Base-by-base conservation (phyloP, 2,113 vertebrate species). In the Machaerirhynchus nigripectus region DNA sequence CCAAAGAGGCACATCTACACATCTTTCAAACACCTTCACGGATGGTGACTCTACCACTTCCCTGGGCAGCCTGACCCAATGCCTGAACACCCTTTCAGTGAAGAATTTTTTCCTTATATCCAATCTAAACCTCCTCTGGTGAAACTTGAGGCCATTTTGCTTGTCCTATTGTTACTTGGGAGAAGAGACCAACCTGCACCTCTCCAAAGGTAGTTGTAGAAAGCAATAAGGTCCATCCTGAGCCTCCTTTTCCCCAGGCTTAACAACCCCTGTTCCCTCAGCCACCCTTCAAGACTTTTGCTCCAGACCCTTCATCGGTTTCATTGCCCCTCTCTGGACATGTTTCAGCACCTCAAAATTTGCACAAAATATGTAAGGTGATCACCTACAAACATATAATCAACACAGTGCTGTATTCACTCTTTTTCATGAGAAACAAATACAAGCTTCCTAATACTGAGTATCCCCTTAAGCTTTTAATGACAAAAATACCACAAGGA, bases 1-100 rank as follows among this genome's bases (percentile, higher is more conserved):
- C 16, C 28, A 7, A 39, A 13, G 4, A 8, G 40, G n/a, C 33
- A 55, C 49, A 35, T 10, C 13, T 8, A 21, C 3, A 0, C 6
- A 23, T 27, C 40, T 64, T 39, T 39, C 69, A 85, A 28, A 24
- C 19, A 24, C 21, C 49, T 47, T 20, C 56, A 70, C 10, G 10
- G 9, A n/a, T 30, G 15, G 24, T 30, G 47, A 40, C n/a, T 40
- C n/a, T 40, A 55, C 20, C 28, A 30, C 40, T 47, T 47, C 13
- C 49, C 75, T 12, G 9, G 15, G 9, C 40, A 71, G n/a, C 7
- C 47, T 55, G 28, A 24, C 20, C 65, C 65, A 79, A 10, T 12
- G n/a, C 24, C 24, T n/a, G 7, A 30, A 33, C 28, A 70, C 6
- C 7, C 23, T 47, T 79, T 14, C 15, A 61, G n/a, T 20, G 30